These are phyloP conservation scores for Phenganax marumi DNA, from an alignment of 92 coral and sea anemone species.

Conservation along the genomic window DNA sequence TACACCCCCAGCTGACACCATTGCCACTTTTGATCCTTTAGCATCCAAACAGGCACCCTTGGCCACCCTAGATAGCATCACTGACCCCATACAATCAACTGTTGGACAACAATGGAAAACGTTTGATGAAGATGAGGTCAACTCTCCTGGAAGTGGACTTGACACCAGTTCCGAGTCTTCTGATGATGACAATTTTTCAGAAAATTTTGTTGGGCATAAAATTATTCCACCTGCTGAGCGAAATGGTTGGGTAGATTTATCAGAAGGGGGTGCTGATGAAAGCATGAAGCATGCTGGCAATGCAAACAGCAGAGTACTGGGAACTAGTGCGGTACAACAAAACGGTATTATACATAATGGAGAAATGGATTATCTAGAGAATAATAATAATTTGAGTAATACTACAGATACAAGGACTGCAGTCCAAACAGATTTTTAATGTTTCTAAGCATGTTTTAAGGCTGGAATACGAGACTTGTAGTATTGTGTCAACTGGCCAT, in stretches of 20 bases:
- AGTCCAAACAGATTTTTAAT: constrained; percentile 39
- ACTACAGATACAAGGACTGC: constrained; percentile 29
- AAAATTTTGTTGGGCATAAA: background rate
- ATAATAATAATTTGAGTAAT: constrained; percentile 7
- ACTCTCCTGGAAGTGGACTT: constrained; percentile 19
- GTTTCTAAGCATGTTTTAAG: background rate
- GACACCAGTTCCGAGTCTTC: constrained; percentile 38
- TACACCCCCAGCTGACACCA: constrained; percentile 23
- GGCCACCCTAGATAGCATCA: constrained; percentile 3
- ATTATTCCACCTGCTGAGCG: background rate
- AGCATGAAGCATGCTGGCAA: constrained; percentile 5
- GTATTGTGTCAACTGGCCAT: background rate
- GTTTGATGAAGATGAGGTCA: constrained; percentile 33
- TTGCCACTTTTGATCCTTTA: constrained; percentile 16
- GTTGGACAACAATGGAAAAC: constrained; percentile 37
- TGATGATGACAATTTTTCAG: constrained; percentile 28
- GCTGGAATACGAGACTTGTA: background rate
- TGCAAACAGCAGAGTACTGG: background rate
- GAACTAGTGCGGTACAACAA: background rate
- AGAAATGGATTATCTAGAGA: background rate
- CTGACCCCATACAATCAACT: constrained; percentile 15
- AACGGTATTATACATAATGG: constrained; percentile 24
- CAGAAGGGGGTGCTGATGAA: constrained; percentile 12
- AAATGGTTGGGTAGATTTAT: constrained; percentile 13
- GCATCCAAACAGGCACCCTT: constrained; percentile 26